phyloP scores from a whole-genome alignment of 2,797 vertebrate genomes.

The Varecia variegata region DNA sequence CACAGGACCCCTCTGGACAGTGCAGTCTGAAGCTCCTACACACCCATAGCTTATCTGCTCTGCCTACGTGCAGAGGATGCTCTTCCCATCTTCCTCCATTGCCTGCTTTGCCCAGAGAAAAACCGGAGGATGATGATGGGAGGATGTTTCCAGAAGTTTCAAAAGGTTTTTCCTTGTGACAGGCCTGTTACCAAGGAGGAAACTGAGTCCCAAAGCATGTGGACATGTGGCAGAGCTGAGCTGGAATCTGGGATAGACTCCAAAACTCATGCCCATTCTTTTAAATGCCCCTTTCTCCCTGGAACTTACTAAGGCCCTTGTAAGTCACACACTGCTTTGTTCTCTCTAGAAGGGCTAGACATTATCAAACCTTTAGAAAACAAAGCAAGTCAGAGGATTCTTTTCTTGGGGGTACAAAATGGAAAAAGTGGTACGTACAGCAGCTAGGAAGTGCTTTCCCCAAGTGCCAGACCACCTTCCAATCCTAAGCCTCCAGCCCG shows the following conservation, averaged over 20 bases:
- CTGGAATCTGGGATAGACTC: not conserved
- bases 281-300: not conserved
- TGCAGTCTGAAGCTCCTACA: not conserved
- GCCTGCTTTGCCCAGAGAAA: not conserved
- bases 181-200: not conserved
- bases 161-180: not conserved
- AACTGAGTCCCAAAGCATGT: not conserved
- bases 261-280: not conserved
- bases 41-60: not conserved
- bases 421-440: not conserved
- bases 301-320: not conserved
- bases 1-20: not conserved
- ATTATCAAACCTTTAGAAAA: constrained; percentile 5
- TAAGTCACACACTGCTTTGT: not conserved
- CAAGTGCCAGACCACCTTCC: not conserved
- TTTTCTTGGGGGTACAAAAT: not conserved
- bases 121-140: not conserved
- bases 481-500: not conserved
- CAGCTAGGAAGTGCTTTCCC: not conserved
- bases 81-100: not conserved
- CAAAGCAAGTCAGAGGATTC: constrained; percentile 12
- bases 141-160: not conserved
- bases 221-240: not conserved
- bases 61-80: not conserved
- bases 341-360: not conserved